These are phyloP conservation scores for Ecliptopera silaceata DNA, from an alignment of 2,888 invertebrate genomes.

Conservation along the genomic window DNA sequence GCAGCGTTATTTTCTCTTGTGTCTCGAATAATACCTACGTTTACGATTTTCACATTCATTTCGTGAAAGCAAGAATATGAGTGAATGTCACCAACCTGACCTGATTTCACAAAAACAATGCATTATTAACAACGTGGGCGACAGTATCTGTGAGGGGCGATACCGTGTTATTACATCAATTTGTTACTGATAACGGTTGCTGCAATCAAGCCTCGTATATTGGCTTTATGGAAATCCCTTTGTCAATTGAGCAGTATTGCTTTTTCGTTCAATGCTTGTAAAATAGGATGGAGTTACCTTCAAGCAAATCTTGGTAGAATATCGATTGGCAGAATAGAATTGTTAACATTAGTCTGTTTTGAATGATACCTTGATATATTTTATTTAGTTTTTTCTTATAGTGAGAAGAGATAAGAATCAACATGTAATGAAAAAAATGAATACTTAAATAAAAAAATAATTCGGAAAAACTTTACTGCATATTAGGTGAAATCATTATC, in stretches of 20 bases:
- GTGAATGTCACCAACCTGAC: constrained; percentile 2
- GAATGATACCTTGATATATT: too few relatives aligned
- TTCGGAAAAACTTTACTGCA: too few relatives aligned
- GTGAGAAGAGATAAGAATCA: too few relatives aligned
- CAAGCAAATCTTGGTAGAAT: too few relatives aligned
- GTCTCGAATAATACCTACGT: too few relatives aligned
- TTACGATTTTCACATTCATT: too few relatives aligned
- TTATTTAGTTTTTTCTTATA: too few relatives aligned
- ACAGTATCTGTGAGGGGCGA: constrained; percentile 54
- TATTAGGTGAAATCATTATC: too few relatives aligned
- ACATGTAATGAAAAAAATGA: too few relatives aligned
- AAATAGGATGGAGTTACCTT: not conserved
- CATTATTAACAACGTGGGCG: constrained; percentile 24
- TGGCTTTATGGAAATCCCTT: constrained; percentile 68
- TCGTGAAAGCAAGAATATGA: not conserved
- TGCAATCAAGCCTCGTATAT: constrained; percentile 67
- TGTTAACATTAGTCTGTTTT: too few relatives aligned
- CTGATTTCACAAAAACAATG: constrained; percentile 17
- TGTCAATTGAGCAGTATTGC: constrained; percentile 43
- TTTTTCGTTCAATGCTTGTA: constrained; percentile 9
- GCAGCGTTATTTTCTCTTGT: too few relatives aligned
- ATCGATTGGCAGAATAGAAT: not conserved
- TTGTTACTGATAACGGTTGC: constrained; percentile 68
- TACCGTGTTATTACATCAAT: constrained; percentile 74
- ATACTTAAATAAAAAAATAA: too few relatives aligned